phyloP scores from a whole-genome alignment of 1,140 invertebrate genomes.

The Brachionus paranguensis region DNA sequence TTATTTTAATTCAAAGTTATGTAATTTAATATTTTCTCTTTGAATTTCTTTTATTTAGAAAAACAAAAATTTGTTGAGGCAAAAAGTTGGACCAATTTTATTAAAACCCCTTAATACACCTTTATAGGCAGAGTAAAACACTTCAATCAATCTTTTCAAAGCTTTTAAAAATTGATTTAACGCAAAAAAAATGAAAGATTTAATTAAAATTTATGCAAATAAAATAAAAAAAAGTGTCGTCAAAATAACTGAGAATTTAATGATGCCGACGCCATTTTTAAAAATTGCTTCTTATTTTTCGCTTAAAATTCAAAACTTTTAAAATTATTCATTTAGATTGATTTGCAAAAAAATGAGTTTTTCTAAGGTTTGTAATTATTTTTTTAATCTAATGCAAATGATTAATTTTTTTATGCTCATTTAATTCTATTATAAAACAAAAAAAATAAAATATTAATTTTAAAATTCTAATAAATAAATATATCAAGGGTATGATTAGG shows the following conservation, averaged over 20 bases:
- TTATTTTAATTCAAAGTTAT: not conserved
- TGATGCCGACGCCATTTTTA: not conserved
- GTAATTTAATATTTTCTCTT: not conserved
- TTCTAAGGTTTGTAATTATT: not conserved
- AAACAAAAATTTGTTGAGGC: not conserved
- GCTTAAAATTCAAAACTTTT: not conserved
- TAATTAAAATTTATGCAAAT: conserved; percentile 11
- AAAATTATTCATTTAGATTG: not conserved
- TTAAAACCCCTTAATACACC: not conserved
- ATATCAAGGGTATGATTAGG: not conserved
- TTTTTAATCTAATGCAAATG: not conserved
- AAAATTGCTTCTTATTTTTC: not conserved
- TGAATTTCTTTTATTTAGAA: not conserved
- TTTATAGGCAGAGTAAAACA: not conserved
- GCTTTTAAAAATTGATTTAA: not conserved
- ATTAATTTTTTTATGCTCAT: not conserved
- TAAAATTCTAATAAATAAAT: not conserved
- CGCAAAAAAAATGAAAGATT: not conserved
- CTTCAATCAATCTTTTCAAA: not conserved
- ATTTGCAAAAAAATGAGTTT: not conserved
- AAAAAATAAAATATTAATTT: not conserved
- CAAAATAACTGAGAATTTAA: not conserved
- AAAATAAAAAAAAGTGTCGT: not conserved
- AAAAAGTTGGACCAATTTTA: not conserved
- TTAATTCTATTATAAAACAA: not conserved